Evolutionary conservation across 2,113 vertebrate species (phyloP).

Genomic region (Onychorhynchus coronatus): DNA sequence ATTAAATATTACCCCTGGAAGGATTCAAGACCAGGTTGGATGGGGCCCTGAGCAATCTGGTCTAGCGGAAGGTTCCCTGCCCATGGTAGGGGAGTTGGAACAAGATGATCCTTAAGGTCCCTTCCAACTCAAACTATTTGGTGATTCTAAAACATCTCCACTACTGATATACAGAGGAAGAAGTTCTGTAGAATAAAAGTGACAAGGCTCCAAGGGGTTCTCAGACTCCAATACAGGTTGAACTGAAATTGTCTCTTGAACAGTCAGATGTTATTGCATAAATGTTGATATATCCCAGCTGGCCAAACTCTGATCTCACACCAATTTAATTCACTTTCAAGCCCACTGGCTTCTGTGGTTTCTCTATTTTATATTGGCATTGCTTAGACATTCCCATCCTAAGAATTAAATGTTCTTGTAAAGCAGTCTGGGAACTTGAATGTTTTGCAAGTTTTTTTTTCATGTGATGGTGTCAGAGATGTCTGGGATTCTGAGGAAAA

Average conservation of each 20-base stretch:
- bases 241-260: neutral
- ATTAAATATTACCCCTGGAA: neutral
- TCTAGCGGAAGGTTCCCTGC: neutral
- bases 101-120: neutral
- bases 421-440: neutral
- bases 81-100: accelerated
- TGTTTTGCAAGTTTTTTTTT: neutral
- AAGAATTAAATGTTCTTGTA: neutral
- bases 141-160: neutral
- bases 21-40: neutral
- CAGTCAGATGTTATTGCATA: neutral
- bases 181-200: neutral
- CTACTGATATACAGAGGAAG: neutral
- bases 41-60: neutral
- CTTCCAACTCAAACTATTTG: neutral
- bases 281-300: neutral
- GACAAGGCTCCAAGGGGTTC: neutral
- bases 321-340: neutral
- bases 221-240: neutral
- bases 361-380: neutral
- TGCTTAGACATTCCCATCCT: neutral
- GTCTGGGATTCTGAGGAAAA: neutral
- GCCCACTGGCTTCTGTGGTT: neutral
- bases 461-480: neutral
- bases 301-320: neutral